phyloP scores from a whole-genome alignment of 1,140 invertebrate genomes.

The Atta cephalotes region DNA sequence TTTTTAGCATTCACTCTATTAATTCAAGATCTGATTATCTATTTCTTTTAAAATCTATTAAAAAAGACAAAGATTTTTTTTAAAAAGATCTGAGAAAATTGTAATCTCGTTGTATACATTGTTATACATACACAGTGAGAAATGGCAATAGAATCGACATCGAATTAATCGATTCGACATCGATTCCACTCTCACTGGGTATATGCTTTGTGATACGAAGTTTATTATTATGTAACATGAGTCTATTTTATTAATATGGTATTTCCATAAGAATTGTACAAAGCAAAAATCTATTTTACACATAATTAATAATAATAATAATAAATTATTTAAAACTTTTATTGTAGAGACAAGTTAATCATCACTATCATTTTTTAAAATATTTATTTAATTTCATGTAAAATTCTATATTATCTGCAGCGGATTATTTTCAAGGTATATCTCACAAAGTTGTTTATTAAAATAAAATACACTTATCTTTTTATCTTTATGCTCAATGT shows the following conservation, averaged over 20 bases:
- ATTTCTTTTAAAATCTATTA: neutral
- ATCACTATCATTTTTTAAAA: neutral
- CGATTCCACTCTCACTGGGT: no score
- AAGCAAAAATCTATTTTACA: neutral
- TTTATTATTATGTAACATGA: neutral
- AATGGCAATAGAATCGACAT: no score
- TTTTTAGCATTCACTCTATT: neutral
- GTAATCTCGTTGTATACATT: neutral
- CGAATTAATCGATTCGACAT: no score
- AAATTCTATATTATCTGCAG: neutral
- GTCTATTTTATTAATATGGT: neutral
- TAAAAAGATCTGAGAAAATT: neutral
- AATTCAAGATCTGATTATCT: neutral
- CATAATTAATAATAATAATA: no score
- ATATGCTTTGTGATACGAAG: neutral
- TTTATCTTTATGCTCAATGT: neutral
- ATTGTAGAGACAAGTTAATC: no score
- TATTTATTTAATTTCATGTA: neutral
- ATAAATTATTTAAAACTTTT: neutral
- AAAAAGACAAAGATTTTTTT: neutral
- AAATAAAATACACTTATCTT: neutral
- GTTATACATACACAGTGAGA: no score
- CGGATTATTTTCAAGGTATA: neutral
- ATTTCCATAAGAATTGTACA: neutral
- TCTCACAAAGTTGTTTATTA: neutral